phyloP scores from a whole-genome alignment of 1,140 invertebrate species.

The Brachionus rubens region DNA sequence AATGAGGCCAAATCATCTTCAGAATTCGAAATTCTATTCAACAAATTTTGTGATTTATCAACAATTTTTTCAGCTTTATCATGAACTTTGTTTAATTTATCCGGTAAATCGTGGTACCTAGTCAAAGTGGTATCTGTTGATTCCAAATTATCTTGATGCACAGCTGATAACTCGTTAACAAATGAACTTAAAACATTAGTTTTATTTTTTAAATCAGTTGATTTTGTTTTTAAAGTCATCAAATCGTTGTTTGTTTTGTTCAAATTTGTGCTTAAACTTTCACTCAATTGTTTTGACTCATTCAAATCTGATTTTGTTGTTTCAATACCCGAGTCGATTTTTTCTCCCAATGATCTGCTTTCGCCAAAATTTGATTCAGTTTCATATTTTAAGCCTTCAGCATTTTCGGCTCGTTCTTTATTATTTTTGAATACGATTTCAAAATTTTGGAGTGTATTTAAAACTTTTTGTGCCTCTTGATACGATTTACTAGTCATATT shows the following conservation, averaged over 20 bases:
- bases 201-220: neutral
- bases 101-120: neutral
- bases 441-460: neutral
- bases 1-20: neutral
- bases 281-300: neutral
- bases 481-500: neutral
- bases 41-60: conserved; percentile 17
- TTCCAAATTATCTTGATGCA: conserved; percentile 5
- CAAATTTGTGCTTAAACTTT: neutral
- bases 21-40: conserved; percentile 13
- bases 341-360: neutral
- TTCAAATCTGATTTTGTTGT: neutral
- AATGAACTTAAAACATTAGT: neutral
- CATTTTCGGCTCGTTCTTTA: conserved; percentile 17
- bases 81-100: neutral
- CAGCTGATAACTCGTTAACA: neutral
- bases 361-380: neutral
- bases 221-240: neutral
- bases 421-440: neutral
- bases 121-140: neutral
- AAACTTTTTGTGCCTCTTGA: neutral
- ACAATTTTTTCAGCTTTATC: conserved; percentile 11
- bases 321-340: neutral
- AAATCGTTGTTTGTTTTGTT: neutral
- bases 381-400: neutral